Evolutionary conservation across 2,113 vertebrate species (phyloP).

Genomic region (Kryptolebias marmoratus): DNA sequence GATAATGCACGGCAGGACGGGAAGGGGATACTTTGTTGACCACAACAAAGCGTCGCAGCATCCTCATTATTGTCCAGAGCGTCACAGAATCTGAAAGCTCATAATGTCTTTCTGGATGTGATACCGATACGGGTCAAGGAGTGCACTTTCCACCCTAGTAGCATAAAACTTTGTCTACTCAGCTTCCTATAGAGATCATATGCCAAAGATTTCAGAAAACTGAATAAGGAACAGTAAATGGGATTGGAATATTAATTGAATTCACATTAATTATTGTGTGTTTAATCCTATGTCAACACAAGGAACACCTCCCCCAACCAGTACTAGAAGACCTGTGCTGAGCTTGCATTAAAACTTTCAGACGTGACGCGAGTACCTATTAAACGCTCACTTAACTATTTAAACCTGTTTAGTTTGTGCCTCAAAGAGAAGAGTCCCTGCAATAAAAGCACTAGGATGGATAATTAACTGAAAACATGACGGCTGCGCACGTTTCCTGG

Average conservation of each 20-base stretch:
- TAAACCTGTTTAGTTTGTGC: constrained; percentile 67
- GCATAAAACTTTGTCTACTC: no score
- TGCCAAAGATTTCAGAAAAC: neutral
- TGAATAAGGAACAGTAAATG: neutral
- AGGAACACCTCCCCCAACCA: neutral
- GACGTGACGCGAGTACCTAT: constrained; percentile 49
- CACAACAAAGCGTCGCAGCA: neutral
- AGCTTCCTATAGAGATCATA: no score
- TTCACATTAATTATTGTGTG: constrained; percentile 37
- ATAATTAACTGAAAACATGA: neutral
- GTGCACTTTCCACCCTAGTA: no score
- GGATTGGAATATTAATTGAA: constrained; percentile 25
- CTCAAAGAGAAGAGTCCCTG: constrained; percentile 23
- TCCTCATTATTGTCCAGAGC: neutral
- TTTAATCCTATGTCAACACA: constrained; percentile 28
- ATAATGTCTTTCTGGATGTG: no score
- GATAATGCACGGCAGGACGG: neutral
- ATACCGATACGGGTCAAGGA: no score
- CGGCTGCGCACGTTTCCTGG: neutral
- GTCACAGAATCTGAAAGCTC: neutral
- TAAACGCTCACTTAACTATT: constrained; percentile 35
- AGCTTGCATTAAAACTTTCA: constrained; percentile 20
- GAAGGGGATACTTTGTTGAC: neutral
- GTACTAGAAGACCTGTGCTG: constrained; percentile 18
- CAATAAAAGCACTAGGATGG: constrained; percentile 10